Percentiles rank a stretch among this genome's conserved stretches.
Conservation (phyloP, 37 sponge, comb jelly and placozoan genomes). For the Diacarnus erythraeanus region DNA sequence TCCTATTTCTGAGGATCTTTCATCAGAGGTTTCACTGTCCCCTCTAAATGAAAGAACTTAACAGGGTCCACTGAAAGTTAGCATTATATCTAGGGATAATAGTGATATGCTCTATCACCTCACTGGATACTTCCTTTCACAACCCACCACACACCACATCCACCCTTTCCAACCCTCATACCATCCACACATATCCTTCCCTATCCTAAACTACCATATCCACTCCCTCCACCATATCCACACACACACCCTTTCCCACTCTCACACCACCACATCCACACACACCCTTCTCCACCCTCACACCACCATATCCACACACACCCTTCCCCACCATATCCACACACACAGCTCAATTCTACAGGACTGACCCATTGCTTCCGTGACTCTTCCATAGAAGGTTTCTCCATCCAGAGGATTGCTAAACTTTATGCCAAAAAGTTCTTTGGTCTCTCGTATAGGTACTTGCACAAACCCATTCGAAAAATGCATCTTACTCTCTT, state of each 20-base stretch:
- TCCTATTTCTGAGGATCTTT: too few species aligned
- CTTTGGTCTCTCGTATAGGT: conserved; percentile 14
- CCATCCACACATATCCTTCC: background rate
- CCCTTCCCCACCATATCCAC: background rate
- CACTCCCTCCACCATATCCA: background rate
- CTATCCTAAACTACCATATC: background rate
- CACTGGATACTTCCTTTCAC: too few species aligned
- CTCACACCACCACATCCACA: background rate
- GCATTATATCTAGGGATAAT: too few species aligned
- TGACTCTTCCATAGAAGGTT: conserved; percentile 14
- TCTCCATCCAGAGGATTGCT: background rate
- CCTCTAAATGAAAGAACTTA: too few species aligned
- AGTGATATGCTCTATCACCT: too few species aligned
- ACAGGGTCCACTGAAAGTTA: too few species aligned
- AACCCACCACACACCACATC: too few species aligned
- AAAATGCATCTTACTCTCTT: conserved; percentile 6
- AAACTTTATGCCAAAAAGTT: conserved; percentile 42
- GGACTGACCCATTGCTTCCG: conserved; percentile 23
- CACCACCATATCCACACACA: background rate
- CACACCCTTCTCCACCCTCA: background rate
- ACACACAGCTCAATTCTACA: conserved; percentile 4
- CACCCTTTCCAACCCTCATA: background rate
- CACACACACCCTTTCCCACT: background rate
- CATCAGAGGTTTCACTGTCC: too few species aligned
- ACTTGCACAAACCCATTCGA: conserved; percentile 34